Percentiles rank a stretch among this genome's conserved stretches.
Evolutionary conservation across 2,797 vertebrate species (phyloP).

Genomic region (Schizopygopsis malacanthus): DNA sequence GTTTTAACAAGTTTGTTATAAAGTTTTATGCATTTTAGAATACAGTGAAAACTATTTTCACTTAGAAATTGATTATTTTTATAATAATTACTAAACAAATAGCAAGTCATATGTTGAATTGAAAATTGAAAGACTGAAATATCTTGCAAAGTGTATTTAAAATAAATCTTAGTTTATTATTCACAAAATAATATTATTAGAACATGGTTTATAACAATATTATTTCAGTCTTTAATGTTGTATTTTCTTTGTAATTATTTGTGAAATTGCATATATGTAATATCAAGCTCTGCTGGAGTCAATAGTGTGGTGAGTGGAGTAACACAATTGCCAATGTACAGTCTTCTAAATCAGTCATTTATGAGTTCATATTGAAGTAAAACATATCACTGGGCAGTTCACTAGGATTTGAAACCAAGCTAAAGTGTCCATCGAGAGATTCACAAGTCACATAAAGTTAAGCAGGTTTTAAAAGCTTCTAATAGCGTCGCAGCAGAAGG

Average conservation of each 20-base stretch:
- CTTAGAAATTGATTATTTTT: no score
- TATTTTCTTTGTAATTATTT: neutral
- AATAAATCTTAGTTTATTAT: neutral
- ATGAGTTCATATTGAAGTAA: neutral
- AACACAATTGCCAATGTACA: slow-evolving; percentile 2
- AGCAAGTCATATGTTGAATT: neutral
- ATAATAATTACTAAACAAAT: neutral
- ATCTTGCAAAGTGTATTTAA: neutral
- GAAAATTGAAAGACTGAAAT: neutral
- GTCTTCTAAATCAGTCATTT: neutral
- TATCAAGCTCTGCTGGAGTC: neutral
- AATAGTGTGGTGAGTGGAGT: no score
- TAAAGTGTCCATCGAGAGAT: neutral
- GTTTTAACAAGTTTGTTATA: neutral
- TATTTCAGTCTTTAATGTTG: neutral
- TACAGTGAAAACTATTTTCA: neutral
- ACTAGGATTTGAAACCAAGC: neutral
- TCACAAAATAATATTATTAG: neutral
- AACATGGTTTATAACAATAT: neutral
- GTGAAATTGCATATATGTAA: neutral
- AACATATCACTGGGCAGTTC: neutral
- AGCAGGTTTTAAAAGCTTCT: neutral
- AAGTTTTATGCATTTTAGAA: neutral
- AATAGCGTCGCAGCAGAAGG: slow-evolving; percentile 1
- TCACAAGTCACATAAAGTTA: slow-evolving; percentile 10